Percentiles rank a stretch among this genome's conserved stretches.
These are phyloP conservation scores for Oncorhynchus masou DNA, from an alignment of 2,113 vertebrate species.

Conservation along the genomic window DNA sequence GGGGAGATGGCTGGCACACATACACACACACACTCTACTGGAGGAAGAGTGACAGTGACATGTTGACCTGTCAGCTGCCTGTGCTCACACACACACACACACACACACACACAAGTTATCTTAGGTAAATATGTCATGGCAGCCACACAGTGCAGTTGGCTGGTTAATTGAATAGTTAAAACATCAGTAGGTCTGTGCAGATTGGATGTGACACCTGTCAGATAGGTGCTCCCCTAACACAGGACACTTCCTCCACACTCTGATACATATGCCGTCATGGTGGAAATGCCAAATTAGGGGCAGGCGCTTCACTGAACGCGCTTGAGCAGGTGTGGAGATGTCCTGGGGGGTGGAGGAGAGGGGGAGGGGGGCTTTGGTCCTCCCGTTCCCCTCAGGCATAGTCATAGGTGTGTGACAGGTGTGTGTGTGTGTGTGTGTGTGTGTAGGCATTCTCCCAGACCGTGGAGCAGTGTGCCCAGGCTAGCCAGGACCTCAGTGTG, in stretches of 20 bases:
- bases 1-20: constrained; percentile 13
- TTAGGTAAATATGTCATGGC: constrained; percentile 68
- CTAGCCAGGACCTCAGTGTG: constrained; percentile 59
- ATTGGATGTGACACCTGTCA: constrained; percentile 75
- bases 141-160: constrained; percentile 50
- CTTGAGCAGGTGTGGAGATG: constrained; percentile 60
- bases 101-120: constrained; percentile 49
- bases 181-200: constrained; percentile 57
- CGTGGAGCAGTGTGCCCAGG: constrained; percentile 60
- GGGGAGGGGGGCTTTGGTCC: constrained; percentile 49
- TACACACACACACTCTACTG: constrained; percentile 24
- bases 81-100: constrained; percentile 25
- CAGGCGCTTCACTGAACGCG: constrained; percentile 48
- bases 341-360: constrained; percentile 46
- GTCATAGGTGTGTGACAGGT: constrained; percentile 66
- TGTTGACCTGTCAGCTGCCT: constrained; percentile 55
- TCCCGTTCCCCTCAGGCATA: constrained; percentile 57
- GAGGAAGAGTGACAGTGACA: constrained; percentile 49
- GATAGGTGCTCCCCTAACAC: constrained; percentile 49
- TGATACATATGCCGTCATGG: constrained; percentile 61
- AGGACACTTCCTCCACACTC: constrained; percentile 60
- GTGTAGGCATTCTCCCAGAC: constrained; percentile 66
- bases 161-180: constrained; percentile 74
- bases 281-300: constrained; percentile 68
- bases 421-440: constrained; percentile 27